A percentile compares a stretch with the other conserved stretches of the same genome.
These are phyloP conservation scores for Phalloptychus januarius DNA, from an alignment of 2,797 vertebrate species.

Conservation along the genomic window DNA sequence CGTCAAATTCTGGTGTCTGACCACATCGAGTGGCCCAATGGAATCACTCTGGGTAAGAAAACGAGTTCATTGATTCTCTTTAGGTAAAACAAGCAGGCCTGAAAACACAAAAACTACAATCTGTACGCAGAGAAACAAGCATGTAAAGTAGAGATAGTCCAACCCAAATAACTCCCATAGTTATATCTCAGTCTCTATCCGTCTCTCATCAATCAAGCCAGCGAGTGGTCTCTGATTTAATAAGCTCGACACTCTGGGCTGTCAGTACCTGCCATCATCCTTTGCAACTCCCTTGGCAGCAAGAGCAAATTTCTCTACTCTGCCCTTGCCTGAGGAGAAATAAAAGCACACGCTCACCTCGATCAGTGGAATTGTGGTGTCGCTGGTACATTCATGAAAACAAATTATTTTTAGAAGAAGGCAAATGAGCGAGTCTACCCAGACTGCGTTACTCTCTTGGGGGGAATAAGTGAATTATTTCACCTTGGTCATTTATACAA, in stretches of 20 bases:
- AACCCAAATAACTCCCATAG: conserved; percentile 58
- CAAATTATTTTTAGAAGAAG: conserved; percentile 67
- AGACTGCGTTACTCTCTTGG: conserved; percentile 6
- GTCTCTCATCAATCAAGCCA: conserved; percentile 72
- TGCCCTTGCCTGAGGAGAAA: conserved; percentile 67
- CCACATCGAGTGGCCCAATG: conserved; percentile 98
- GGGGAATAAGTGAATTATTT: conserved; percentile 47
- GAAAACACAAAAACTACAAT: conserved; percentile 13
- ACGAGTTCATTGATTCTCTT: neutral
- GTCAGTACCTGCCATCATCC: conserved; percentile 72
- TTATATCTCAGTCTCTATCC: conserved; percentile 67
- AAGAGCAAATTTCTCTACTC: conserved; percentile 63
- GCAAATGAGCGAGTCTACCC: conserved; percentile 37
- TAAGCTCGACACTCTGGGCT: conserved; percentile 60
- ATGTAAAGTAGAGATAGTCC: conserved; percentile 27
- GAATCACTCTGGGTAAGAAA: conserved; percentile 92
- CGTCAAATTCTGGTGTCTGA: conserved; percentile 91
- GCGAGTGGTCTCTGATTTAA: conserved; percentile 64
- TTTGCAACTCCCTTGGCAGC: conserved; percentile 61
- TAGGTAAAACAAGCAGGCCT: conserved; percentile 15
- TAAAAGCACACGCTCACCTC: conserved; percentile 41
- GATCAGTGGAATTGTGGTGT: conserved; percentile 72
- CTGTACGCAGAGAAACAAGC: conserved; percentile 18
- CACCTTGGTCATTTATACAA: conserved; percentile 59
- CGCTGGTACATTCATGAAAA: conserved; percentile 71